phyloP scores from a whole-genome alignment of 2,113 vertebrate species.

The Tupaia chinensis region DNA sequence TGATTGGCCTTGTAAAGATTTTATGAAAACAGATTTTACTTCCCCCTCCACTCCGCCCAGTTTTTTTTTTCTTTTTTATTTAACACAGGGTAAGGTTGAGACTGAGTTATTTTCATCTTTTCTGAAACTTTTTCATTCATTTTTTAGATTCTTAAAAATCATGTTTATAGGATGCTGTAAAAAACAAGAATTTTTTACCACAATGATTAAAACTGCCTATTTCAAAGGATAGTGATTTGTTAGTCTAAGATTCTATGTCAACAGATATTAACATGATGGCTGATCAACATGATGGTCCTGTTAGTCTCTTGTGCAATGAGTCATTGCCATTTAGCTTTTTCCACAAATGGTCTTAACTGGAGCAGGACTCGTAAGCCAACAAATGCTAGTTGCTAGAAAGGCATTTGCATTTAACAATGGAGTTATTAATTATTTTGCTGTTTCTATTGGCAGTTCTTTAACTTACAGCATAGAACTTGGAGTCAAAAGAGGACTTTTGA shows the following conservation, averaged over 20 bases:
- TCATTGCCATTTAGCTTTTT: conserved; percentile 58
- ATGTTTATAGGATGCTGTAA: background rate
- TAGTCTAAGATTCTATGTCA: conserved; percentile 12
- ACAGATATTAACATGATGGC: background rate
- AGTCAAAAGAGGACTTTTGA: background rate
- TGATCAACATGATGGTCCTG: conserved; percentile 5
- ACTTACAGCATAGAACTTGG: background rate
- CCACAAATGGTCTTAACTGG: conserved; percentile 71
- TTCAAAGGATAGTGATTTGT: background rate
- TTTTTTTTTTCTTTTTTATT: background rate
- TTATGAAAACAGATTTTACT: background rate
- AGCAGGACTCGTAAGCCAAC: conserved; percentile 47
- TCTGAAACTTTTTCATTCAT: background rate
- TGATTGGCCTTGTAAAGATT: background rate
- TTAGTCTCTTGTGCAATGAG: conserved; percentile 65
- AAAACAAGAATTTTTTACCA: conserved; percentile 28
- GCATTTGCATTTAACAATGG: conserved; percentile 17
- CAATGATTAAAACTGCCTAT: background rate
- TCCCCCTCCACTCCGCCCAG: too few relatives aligned
- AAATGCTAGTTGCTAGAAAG: conserved; percentile 28
- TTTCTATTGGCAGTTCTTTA: background rate
- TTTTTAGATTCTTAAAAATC: background rate
- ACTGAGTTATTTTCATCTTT: background rate
- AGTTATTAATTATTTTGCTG: background rate
- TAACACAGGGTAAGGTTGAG: background rate